Evolutionary conservation across 2,888 invertebrate genomes (phyloP).

Genomic region (Resseliella maxima): DNA sequence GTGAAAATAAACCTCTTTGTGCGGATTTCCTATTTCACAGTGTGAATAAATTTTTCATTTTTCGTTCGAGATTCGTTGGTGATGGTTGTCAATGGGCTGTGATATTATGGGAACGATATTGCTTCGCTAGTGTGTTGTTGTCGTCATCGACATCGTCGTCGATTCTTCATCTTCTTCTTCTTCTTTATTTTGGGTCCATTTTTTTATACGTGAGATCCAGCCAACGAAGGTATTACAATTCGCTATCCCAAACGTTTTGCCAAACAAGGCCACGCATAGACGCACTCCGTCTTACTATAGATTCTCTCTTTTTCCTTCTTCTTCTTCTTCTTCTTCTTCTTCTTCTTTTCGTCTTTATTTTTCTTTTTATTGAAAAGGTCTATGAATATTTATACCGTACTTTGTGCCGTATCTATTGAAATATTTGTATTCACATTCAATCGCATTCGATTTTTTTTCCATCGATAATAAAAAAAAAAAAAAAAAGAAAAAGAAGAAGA

Average conservation of each 20-base stretch:
- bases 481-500: neutral
- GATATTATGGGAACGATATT: constrained; percentile 3
- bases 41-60: constrained; percentile 45
- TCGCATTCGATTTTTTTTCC: constrained; percentile 13
- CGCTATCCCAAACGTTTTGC: neutral
- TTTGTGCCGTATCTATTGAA: constrained; percentile 29
- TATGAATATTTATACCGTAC: constrained; percentile 40
- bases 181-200: neutral
- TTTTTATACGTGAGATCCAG: neutral
- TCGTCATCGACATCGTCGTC: no score
- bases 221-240: neutral
- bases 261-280: constrained; percentile 15
- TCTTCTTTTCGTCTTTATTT: neutral
- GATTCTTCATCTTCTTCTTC: neutral
- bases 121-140: neutral
- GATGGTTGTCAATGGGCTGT: constrained; percentile 21
- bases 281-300: neutral
- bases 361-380: neutral
- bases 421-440: constrained; percentile 21
- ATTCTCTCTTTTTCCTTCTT: neutral
- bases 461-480: neutral
- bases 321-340: no score
- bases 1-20: constrained; percentile 21
- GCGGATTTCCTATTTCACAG: neutral
- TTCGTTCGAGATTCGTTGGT: constrained; percentile 6